Evolutionary conservation across 2,888 invertebrate genomes (phyloP).

Genomic region (Dryadula phaetusa): DNA sequence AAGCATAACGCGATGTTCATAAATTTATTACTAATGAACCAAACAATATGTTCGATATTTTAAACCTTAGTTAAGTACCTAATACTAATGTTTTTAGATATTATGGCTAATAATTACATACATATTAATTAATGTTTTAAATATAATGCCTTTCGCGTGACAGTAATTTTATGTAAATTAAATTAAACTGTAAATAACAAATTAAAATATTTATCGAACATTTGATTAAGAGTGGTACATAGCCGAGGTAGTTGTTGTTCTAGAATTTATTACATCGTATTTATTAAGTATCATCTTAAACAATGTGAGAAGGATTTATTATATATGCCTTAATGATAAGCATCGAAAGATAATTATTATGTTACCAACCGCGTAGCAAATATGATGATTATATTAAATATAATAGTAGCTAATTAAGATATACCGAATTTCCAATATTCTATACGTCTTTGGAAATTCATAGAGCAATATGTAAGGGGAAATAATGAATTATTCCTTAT

Average conservation of each 20-base stretch:
- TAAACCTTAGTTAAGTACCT: not conserved
- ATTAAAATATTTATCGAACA: not conserved
- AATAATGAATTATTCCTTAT: not conserved
- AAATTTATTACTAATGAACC: not conserved
- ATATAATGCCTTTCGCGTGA: not conserved
- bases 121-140: not conserved
- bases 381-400: no score
- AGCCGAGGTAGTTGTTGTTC: not conserved
- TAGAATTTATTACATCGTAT: slow-evolving; percentile 9
- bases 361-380: no score
- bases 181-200: not conserved
- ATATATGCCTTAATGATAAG: not conserved
- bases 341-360: not conserved
- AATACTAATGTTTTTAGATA: no score
- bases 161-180: not conserved
- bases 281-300: slow-evolving; percentile 6
- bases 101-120: not conserved
- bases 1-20: not conserved
- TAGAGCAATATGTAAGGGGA: not conserved
- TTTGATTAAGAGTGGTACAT: not conserved
- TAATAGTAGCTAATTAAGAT: no score
- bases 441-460: not conserved
- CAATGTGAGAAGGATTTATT: not conserved
- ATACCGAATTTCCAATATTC: not conserved
- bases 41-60: not conserved